Conservation (phyloP, 2,888 invertebrate species). For the Agrochola circellaris region DNA sequence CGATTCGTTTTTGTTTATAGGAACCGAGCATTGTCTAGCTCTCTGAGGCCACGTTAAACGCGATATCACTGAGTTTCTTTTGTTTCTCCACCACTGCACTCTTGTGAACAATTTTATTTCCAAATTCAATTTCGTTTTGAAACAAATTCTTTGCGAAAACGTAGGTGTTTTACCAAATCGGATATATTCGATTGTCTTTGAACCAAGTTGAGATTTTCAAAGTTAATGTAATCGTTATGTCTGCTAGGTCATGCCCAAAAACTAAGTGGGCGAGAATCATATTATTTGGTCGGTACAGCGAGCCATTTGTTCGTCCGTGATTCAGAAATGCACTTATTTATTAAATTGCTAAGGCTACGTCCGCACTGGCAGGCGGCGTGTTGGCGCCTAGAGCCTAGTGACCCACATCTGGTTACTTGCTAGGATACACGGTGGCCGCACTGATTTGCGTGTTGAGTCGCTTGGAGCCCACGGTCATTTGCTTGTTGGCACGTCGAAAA, state of each 20-base stretch:
- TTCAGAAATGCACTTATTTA: not conserved
- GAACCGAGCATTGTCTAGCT: no score
- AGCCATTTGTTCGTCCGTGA: not conserved
- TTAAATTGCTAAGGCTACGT: not conserved
- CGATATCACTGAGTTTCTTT: not conserved
- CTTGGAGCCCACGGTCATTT: not conserved
- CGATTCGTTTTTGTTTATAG: no score
- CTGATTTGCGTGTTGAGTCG: no score
- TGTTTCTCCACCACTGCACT: not conserved
- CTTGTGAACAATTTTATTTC: not conserved
- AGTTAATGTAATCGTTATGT: slow-evolving; percentile 26
- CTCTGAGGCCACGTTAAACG: not conserved
- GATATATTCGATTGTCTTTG: slow-evolving; percentile 6
- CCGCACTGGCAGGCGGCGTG: not conserved
- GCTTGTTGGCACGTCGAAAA: not conserved
- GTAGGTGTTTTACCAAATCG: slow-evolving; percentile 22
- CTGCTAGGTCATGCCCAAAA: not conserved
- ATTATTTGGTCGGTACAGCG: not conserved
- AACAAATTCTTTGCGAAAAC: not conserved
- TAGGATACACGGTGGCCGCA: not conserved
- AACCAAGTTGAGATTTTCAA: slow-evolving; percentile 27
- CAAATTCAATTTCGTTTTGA: not conserved
- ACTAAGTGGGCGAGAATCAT: not conserved
- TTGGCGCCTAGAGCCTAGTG: not conserved
- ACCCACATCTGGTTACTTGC: not conserved